These are phyloP conservation scores for Odontophorus gujanensis DNA, from an alignment of 2,113 vertebrate species.

Conservation along the genomic window DNA sequence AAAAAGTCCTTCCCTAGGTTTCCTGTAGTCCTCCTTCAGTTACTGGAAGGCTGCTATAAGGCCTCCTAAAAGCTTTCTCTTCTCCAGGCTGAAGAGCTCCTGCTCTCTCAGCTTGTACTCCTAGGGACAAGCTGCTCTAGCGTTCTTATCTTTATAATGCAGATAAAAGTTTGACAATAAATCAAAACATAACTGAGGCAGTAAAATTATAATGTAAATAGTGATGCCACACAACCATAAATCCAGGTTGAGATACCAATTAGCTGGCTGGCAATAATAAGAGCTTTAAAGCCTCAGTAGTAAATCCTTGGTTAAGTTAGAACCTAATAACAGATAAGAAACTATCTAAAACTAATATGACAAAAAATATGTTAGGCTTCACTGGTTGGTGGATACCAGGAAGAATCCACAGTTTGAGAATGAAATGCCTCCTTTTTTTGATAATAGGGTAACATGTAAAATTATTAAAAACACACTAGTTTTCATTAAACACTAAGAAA, in stretches of 20 bases:
- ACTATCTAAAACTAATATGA: background rate
- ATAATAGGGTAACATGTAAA: background rate
- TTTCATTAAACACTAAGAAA: background rate
- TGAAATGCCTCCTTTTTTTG: background rate
- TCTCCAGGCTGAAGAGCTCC: no score
- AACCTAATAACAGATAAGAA: background rate
- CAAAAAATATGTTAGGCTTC: background rate
- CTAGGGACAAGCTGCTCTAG: no score
- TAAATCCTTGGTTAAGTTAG: background rate
- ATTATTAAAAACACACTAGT: accelerated
- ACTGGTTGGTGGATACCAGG: background rate
- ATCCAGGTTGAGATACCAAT: background rate
- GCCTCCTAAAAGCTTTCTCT: no score
- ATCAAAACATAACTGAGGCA: background rate
- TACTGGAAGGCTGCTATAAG: no score
- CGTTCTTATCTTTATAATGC: no score
- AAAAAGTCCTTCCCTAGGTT: no score
- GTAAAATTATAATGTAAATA: background rate
- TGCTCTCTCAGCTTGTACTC: no score
- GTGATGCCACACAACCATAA: background rate
- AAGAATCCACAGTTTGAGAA: background rate
- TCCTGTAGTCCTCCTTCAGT: no score
- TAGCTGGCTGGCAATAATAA: background rate
- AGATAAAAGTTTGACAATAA: background rate
- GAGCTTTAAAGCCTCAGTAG: background rate